A percentile compares a stretch with the other conserved stretches of the same genome.
These are phyloP conservation scores for Pyrrhosoma nymphula DNA, from an alignment of 2,888 invertebrate genomes.

Conservation along the genomic window DNA sequence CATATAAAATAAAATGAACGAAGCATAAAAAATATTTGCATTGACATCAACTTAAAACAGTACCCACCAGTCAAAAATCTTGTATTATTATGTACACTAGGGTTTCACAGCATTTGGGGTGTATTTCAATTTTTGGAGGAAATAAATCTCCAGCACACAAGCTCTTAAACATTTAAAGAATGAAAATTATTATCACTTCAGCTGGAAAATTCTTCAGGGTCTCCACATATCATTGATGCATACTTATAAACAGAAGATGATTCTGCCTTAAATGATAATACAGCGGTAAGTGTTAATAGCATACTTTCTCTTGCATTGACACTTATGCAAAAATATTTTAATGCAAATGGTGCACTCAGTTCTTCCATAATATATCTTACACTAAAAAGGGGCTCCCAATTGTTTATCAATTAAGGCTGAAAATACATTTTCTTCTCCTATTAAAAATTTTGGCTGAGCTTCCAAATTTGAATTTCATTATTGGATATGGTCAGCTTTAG, in stretches of 20 bases:
- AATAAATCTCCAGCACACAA: background rate
- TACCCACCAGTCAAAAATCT: background rate
- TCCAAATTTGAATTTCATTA: background rate
- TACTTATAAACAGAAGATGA: background rate
- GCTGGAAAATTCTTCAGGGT: constrained; percentile 13
- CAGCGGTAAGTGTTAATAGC: background rate
- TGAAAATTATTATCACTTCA: background rate
- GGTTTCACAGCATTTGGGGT: constrained; percentile 2
- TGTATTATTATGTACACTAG: background rate
- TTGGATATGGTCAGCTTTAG: background rate
- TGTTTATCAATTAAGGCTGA: background rate
- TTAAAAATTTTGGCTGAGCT: background rate
- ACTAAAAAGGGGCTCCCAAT: no score
- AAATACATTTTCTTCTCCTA: background rate
- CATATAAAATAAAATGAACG: background rate
- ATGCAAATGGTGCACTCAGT: background rate
- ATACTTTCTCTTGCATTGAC: background rate
- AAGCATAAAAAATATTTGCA: background rate
- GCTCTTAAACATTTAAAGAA: background rate
- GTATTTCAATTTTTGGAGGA: constrained; percentile 58
- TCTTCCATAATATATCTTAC: background rate
- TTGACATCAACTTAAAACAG: background rate
- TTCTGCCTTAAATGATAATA: constrained; percentile 43
- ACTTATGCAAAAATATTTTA: background rate
- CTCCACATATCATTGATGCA: constrained; percentile 42